Evolutionary conservation across 2,797 vertebrate genomes (phyloP).

Genomic region (Cyprinella venusta): DNA sequence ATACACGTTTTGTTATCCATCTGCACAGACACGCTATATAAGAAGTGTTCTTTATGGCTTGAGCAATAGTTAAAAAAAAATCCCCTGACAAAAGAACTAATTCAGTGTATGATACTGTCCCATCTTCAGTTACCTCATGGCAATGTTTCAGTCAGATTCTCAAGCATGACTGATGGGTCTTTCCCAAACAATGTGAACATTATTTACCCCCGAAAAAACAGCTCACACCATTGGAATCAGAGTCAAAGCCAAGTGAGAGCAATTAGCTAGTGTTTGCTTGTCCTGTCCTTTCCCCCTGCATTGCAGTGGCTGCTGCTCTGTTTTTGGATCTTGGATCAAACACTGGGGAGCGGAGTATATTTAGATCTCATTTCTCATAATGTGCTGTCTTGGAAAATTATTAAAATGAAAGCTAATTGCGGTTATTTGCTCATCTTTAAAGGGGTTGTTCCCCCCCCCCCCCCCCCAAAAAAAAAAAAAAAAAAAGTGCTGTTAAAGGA

Average conservation of each 20-base stretch:
- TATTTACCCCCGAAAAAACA: constrained; percentile 48
- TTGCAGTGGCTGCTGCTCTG: constrained; percentile 21
- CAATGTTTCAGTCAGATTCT: constrained; percentile 42
- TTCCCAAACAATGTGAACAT: constrained; percentile 50
- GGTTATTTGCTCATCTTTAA: no score
- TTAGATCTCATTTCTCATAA: background rate
- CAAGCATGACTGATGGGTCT: constrained; percentile 51
- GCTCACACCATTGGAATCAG: constrained; percentile 28
- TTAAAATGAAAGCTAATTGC: background rate
- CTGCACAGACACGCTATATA: constrained; percentile 1
- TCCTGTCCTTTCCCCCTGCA: constrained; percentile 21
- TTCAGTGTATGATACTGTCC: constrained; percentile 34
- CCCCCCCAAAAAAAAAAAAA: no score
- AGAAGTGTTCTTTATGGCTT: constrained; percentile 15
- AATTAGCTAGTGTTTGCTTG: constrained; percentile 33
- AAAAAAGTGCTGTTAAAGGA: no score
- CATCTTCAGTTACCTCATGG: constrained; percentile 49
- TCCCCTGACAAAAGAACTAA: constrained; percentile 39
- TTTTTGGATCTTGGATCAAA: constrained; percentile 7
- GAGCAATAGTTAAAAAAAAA: constrained; percentile 51
- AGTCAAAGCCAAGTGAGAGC: constrained; percentile 46
- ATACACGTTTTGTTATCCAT: constrained; percentile 8
- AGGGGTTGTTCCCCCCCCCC: no score
- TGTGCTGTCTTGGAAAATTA: background rate
- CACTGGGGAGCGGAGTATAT: constrained; percentile 3